A percentile compares a stretch with the other conserved stretches of the same genome.
These are phyloP conservation scores for Tipula lateralis DNA, from an alignment of 2,888 invertebrate genomes.

Conservation along the genomic window DNA sequence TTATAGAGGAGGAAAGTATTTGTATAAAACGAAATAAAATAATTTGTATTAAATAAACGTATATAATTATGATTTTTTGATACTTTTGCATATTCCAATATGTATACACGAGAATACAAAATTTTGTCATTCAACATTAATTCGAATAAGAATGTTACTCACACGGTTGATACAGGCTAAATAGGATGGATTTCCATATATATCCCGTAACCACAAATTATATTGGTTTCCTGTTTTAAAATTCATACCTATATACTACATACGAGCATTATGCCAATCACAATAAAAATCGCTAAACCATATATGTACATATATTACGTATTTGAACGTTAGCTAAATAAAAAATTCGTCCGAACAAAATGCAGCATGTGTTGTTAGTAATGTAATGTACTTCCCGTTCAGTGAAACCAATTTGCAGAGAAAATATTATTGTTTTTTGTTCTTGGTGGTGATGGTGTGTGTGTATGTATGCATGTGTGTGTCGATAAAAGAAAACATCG, in stretches of 20 bases:
- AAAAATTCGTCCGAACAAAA: background rate
- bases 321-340: background rate
- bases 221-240: too few relatives aligned
- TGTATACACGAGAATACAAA: too few relatives aligned
- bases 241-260: too few relatives aligned
- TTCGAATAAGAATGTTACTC: too few relatives aligned
- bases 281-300: too few relatives aligned
- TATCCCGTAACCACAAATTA: too few relatives aligned
- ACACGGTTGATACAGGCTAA: too few relatives aligned
- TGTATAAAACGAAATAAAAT: background rate
- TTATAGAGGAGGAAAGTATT: background rate
- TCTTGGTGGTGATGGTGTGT: background rate
- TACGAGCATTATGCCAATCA: too few relatives aligned
- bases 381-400: too few relatives aligned
- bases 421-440: background rate
- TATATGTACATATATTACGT: background rate
- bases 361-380: background rate
- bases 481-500: background rate
- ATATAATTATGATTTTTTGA: background rate
- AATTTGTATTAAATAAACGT: background rate
- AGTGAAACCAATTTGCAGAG: background rate
- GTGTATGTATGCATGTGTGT: too few relatives aligned
- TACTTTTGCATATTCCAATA: background rate
- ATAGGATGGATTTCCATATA: too few relatives aligned
- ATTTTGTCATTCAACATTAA: too few relatives aligned